Percentiles rank a stretch among this genome's conserved stretches.
Conservation (phyloP, 1,140 invertebrate genomes). For the Acromyrmex echinatior region DNA sequence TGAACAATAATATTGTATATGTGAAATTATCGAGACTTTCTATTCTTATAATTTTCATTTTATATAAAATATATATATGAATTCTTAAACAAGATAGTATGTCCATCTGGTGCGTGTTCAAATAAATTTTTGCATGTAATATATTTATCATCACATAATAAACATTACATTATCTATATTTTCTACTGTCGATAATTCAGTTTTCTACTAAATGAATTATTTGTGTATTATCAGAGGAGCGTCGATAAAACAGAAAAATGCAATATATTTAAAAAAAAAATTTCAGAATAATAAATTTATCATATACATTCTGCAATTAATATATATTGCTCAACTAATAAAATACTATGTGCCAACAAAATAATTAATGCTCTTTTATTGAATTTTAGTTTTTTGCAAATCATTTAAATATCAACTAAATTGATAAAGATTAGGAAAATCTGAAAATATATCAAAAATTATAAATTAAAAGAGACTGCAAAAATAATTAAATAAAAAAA, state of each 20-base stretch:
- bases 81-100: neutral
- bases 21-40: neutral
- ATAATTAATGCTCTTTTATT: neutral
- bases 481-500: constrained; percentile 1
- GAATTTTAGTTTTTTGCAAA: neutral
- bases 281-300: neutral
- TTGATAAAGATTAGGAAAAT: neutral
- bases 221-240: neutral
- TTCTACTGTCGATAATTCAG: neutral
- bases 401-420: neutral
- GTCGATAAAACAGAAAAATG: neutral
- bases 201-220: neutral
- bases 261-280: neutral
- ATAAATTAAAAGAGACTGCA: neutral
- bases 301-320: neutral
- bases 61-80: neutral
- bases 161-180: neutral
- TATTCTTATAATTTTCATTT: neutral
- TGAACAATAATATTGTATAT: neutral
- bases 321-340: neutral
- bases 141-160: neutral
- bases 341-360: neutral
- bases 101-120: neutral
- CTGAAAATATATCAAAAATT: neutral
- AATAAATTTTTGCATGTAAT: neutral